These are phyloP conservation scores for Pica pica DNA, from an alignment of 2,113 vertebrate species.

Conservation along the genomic window DNA sequence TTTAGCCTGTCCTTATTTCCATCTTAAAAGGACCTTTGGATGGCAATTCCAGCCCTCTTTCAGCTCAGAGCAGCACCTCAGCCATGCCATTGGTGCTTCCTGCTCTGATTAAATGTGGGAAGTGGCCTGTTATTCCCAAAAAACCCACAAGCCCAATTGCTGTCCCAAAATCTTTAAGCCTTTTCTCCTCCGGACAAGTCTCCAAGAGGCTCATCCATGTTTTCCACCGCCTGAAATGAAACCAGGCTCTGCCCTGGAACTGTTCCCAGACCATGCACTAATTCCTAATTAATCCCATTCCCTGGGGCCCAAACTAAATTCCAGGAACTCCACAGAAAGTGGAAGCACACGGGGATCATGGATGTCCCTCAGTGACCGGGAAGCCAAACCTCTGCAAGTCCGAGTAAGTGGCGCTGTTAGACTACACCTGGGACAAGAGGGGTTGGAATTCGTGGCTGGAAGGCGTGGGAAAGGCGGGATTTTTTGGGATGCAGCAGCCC, in stretches of 20 bases:
- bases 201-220: background rate
- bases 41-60: background rate
- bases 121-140: background rate
- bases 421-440: background rate
- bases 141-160: background rate
- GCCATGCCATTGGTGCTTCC: background rate
- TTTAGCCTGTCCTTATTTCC: background rate
- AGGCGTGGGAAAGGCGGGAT: background rate
- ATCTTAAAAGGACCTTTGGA: background rate
- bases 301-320: background rate
- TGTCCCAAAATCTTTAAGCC: background rate
- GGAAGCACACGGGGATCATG: background rate
- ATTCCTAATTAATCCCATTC: background rate
- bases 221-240: background rate
- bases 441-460: background rate
- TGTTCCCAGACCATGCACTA: background rate
- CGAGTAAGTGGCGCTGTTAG: background rate
- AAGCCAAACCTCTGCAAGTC: background rate
- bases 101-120: background rate
- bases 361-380: background rate
- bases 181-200: background rate
- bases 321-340: background rate
- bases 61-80: background rate
- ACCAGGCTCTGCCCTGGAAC: background rate
- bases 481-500: fast-evolving